Conservation (phyloP, 2,797 vertebrate species). For the Echeneis naucrates region DNA sequence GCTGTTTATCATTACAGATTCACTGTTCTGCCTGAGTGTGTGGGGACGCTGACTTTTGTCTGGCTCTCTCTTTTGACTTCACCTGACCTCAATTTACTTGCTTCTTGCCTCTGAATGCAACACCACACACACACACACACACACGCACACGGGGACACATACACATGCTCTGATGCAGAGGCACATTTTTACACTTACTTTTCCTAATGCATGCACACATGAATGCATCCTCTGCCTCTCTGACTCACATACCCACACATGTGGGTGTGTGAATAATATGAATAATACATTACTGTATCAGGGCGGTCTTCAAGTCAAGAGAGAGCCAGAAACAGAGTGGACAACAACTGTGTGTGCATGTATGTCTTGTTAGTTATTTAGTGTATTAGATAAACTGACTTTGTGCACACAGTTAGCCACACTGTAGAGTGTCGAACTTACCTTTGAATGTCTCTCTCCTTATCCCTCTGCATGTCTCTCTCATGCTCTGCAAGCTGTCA, state of each 20-base stretch:
- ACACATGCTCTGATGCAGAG: conserved; percentile 5
- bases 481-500: conserved; percentile 60
- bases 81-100: conserved; percentile 77
- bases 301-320: conserved; percentile 47
- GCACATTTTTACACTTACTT: too few species aligned
- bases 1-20: conserved; percentile 75
- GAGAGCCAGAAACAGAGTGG: conserved; percentile 25
- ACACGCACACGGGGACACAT: background rate
- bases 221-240: too few species aligned
- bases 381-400: conserved; percentile 48
- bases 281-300: conserved; percentile 67
- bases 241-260: too few species aligned
- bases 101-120: conserved; percentile 51
- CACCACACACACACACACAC: conserved; percentile 6
- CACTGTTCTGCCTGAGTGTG: conserved; percentile 14
- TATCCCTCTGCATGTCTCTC: conserved; percentile 40
- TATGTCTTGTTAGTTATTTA: conserved; percentile 28
- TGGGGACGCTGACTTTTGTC: conserved; percentile 41
- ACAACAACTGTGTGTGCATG: conserved; percentile 25
- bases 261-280: too few species aligned
- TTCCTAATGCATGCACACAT: background rate
- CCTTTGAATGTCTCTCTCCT: conserved; percentile 32
- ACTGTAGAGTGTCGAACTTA: conserved; percentile 43
- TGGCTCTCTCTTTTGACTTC: conserved; percentile 71
- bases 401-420: conserved; percentile 30